Conservation (phyloP, 2,888 invertebrate species). For the Amorpha juglandis region DNA sequence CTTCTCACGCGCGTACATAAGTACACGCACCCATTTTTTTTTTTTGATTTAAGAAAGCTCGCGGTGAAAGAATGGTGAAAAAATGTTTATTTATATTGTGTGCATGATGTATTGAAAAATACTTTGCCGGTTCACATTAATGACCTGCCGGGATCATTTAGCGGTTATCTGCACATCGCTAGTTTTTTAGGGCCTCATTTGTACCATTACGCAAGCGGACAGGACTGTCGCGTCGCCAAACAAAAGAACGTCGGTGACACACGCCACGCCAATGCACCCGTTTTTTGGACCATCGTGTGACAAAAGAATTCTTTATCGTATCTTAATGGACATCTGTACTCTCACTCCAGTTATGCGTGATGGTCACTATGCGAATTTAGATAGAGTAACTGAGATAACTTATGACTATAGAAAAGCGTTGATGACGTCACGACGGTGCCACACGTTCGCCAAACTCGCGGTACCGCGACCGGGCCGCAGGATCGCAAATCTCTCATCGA, state of each 20-base stretch:
- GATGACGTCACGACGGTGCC: not conserved
- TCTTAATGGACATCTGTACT: conserved; percentile 24
- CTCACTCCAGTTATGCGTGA: not conserved
- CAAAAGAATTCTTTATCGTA: conserved; percentile 41
- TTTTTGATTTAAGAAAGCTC: too few species aligned
- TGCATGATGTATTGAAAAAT: conserved; percentile 31
- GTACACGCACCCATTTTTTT: too few species aligned
- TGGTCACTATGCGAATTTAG: conserved; percentile 1
- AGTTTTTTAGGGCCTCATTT: conserved; percentile 51
- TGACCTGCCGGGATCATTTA: conserved; percentile 31
- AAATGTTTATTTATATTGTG: not conserved
- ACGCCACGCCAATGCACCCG: conserved; percentile 21
- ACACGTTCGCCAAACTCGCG: not conserved
- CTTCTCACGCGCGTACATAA: too few species aligned
- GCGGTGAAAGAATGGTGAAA: too few species aligned
- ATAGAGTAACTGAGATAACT: not conserved
- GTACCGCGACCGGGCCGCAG: conserved; percentile 4
- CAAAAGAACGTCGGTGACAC: conserved; percentile 24
- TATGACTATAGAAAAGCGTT: not conserved
- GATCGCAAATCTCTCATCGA: conserved; percentile 54
- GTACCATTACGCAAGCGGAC: conserved; percentile 48
- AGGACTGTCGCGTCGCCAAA: not conserved
- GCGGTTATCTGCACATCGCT: conserved; percentile 48
- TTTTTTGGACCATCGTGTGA: conserved; percentile 28
- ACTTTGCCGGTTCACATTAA: conserved; percentile 32